phyloP scores from a whole-genome alignment of 2,888 invertebrate genomes.

The Erebia epiphron region DNA sequence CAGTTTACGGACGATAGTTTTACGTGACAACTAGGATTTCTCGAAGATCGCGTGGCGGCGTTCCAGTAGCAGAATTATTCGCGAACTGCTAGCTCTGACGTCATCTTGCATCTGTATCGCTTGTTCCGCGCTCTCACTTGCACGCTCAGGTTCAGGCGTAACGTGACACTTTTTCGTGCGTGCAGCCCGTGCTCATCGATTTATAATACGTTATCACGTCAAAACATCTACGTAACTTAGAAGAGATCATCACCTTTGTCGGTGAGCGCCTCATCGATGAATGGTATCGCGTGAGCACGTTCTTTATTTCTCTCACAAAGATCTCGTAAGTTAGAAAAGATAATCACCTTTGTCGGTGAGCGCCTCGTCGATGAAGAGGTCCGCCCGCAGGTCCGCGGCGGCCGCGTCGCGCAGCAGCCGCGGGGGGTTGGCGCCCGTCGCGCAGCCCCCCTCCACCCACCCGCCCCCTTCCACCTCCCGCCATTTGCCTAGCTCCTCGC shows the following conservation, averaged over 20 bases:
- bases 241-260: not conserved
- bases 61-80: too few relatives aligned
- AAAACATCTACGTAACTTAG: not conserved
- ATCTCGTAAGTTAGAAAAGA: not conserved
- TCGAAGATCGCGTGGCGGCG: too few relatives aligned
- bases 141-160: too few relatives aligned
- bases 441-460: constrained; percentile 32
- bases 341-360: constrained; percentile 69
- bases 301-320: not conserved
- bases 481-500: constrained; percentile 57
- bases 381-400: constrained; percentile 52
- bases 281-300: not conserved
- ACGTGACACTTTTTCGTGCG: too few relatives aligned
- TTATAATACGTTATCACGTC: too few relatives aligned
- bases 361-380: constrained; percentile 61
- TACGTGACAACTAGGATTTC: too few relatives aligned
- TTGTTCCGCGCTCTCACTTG: too few relatives aligned
- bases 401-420: constrained; percentile 38
- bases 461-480: constrained; percentile 41
- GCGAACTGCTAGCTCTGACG: too few relatives aligned
- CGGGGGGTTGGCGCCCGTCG: constrained; percentile 33
- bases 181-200: too few relatives aligned
- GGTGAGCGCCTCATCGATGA: not conserved
- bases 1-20: too few relatives aligned
- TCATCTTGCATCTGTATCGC: too few relatives aligned